Evolutionary conservation across 2,113 vertebrate genomes (phyloP), one percentile per base, ranked within the genome.

Genomic region (Phyllostomus hastatus): DNA sequence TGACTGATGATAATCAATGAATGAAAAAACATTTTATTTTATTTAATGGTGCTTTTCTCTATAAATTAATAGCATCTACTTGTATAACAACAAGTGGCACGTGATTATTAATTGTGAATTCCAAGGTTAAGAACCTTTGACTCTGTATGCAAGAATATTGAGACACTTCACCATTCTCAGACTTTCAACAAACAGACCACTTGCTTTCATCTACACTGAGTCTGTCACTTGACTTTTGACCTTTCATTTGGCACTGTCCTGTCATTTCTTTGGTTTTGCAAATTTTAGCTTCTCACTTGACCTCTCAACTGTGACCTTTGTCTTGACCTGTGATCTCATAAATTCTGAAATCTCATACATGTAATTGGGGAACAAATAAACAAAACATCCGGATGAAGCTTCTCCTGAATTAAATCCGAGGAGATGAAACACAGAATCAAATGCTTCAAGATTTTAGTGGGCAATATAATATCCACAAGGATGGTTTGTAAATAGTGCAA

Each of bases 161-260:
- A 95, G 96, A 94, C 14, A 0, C 75, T 96, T 95, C 87, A 91
- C 88, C 97, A 95, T 96, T 97, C 98, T 92, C 98, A 98, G 98
- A 98, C 1, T 2, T 90, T 96, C 3, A 3, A 85, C 91, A 0
- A 4, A 41, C 95, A 97, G 93, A 85, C 95, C 89, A 93, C 97
- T 98, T 97, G 96, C 98, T 98, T 98, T 98, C 98, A 98, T 98
- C 98, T 96, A 76, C 0, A 0, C 64, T 91, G 96, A 95, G 97
- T 97, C 98, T 97, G 98, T 98, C 98, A 98, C 98, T 98, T 98
- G 98, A 98, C 98, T 97, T 98, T 95, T 98, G 98, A 98, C 98
- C 98, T 99, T 98, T 98, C 97, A 96, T 98, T 98, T 98, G 98
- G 98, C 97, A 98, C 97, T 98, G 96, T 98, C 98, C 98, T 98